Evolutionary conservation across 92 coral and sea anemone genomes (phyloP).

Genomic region (Virgularia gustaviana): DNA sequence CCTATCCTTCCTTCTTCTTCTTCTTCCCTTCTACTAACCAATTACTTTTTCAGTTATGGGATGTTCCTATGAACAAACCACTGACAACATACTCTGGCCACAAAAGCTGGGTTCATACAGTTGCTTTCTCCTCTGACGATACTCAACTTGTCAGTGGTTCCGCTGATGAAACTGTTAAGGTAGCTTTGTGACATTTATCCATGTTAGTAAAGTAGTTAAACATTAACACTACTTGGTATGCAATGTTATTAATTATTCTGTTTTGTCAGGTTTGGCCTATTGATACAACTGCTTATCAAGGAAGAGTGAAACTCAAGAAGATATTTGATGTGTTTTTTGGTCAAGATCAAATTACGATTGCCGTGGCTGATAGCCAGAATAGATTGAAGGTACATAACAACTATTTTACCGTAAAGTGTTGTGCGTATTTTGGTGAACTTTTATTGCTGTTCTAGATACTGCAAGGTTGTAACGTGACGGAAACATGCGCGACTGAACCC

Average conservation of each 20-base stretch:
- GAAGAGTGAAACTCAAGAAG: constrained; percentile 59
- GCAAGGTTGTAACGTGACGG: constrained; percentile 53
- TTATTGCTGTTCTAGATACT: constrained; percentile 60
- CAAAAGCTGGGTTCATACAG: constrained; percentile 87
- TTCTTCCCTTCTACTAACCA: neutral
- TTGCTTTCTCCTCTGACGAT: constrained; percentile 73
- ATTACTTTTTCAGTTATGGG: constrained; percentile 63
- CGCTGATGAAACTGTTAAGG: constrained; percentile 93
- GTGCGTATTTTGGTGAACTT: neutral
- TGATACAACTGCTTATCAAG: constrained; percentile 62
- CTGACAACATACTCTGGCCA: constrained; percentile 78
- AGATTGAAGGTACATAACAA: constrained; percentile 61
- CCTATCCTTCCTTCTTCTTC: neutral
- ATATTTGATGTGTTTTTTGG: constrained; percentile 79
- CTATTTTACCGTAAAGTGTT: neutral
- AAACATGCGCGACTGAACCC: constrained; percentile 60
- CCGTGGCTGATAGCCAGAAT: constrained; percentile 74
- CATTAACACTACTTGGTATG: neutral
- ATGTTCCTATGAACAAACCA: constrained; percentile 57
- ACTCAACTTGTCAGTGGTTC: constrained; percentile 75
- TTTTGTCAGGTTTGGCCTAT: constrained; percentile 85
- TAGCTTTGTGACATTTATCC: too few relatives aligned
- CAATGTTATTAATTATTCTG: neutral
- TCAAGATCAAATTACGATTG: constrained; percentile 59
- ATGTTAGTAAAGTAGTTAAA: neutral